phyloP scores from a whole-genome alignment of 2,797 vertebrate species.

The Taeniopygia guttata region DNA sequence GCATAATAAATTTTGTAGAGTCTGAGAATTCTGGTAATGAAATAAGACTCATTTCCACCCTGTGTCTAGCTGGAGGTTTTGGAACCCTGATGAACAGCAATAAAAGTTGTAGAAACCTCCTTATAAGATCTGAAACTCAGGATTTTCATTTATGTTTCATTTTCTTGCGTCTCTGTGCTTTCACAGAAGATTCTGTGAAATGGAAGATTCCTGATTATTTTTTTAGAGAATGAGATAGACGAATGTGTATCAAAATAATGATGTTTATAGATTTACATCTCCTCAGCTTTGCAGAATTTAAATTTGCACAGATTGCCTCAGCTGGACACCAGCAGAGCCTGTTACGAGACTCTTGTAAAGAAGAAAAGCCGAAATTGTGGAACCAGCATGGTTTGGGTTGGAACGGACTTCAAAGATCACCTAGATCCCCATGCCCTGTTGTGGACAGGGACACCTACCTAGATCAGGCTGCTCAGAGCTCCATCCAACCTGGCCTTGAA shows the following conservation, averaged over 20 bases:
- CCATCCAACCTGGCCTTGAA: neutral
- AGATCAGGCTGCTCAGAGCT: neutral
- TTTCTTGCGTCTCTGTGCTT: neutral
- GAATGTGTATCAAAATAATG: neutral
- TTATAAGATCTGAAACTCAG: neutral
- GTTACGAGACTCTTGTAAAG: neutral
- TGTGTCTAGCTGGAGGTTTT: neutral
- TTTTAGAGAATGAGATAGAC: neutral
- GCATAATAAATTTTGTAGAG: neutral
- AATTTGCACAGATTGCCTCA: neutral
- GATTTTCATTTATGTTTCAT: neutral
- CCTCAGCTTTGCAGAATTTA: neutral
- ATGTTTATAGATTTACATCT: neutral
- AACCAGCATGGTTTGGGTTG: neutral
- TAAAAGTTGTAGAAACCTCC: neutral
- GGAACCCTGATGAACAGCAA: neutral
- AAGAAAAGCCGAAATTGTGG: neutral
- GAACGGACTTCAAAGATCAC: neutral
- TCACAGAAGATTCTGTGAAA: neutral
- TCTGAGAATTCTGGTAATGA: neutral
- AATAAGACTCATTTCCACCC: neutral
- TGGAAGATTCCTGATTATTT: neutral
- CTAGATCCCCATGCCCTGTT: neutral
- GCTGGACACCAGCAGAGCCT: neutral
- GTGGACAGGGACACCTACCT: neutral